Conservation (phyloP, 2,888 invertebrate species). For the Platycheirus rosarum region DNA sequence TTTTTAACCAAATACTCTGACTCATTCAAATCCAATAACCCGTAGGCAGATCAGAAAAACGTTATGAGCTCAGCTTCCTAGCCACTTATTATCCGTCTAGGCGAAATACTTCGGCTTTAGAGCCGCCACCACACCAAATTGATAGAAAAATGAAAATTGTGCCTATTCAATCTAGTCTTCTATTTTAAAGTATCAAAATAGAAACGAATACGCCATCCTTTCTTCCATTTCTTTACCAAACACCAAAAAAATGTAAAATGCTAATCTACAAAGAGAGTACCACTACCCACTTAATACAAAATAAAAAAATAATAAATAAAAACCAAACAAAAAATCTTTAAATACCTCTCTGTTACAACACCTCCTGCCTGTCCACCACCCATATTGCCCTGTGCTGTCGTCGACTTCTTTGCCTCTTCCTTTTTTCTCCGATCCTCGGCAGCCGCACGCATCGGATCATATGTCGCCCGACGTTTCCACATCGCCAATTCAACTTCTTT, state of each 20-base stretch:
- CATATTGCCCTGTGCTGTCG: slow-evolving; percentile 76
- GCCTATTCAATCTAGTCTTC: neutral
- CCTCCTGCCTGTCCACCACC: slow-evolving; percentile 73
- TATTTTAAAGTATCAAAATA: neutral
- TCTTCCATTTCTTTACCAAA: slow-evolving; percentile 18
- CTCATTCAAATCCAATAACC: neutral
- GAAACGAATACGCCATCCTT: slow-evolving; percentile 60
- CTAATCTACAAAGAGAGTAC: slow-evolving; percentile 23
- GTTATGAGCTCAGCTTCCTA: neutral
- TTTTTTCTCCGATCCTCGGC: slow-evolving; percentile 91
- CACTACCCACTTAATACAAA: slow-evolving; percentile 37
- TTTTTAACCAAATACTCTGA: neutral
- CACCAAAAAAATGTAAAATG: slow-evolving; percentile 13
- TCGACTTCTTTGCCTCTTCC: slow-evolving; percentile 83
- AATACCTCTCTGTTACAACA: slow-evolving; percentile 80
- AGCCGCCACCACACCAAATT: too few relatives aligned
- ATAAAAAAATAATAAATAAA: slow-evolving; percentile 10
- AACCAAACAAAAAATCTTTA: slow-evolving; percentile 17
- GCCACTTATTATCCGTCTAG: slow-evolving; percentile 20
- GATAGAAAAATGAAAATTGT: too few relatives aligned
- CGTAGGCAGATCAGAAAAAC: slow-evolving; percentile 11
- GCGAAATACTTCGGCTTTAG: too few relatives aligned
- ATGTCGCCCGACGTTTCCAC: slow-evolving; percentile 97
- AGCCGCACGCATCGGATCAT: slow-evolving; percentile 96
- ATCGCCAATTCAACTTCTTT: slow-evolving; percentile 94